phyloP scores from a whole-genome alignment of 1,140 invertebrate species.

The Drosophila grimshawi region DNA sequence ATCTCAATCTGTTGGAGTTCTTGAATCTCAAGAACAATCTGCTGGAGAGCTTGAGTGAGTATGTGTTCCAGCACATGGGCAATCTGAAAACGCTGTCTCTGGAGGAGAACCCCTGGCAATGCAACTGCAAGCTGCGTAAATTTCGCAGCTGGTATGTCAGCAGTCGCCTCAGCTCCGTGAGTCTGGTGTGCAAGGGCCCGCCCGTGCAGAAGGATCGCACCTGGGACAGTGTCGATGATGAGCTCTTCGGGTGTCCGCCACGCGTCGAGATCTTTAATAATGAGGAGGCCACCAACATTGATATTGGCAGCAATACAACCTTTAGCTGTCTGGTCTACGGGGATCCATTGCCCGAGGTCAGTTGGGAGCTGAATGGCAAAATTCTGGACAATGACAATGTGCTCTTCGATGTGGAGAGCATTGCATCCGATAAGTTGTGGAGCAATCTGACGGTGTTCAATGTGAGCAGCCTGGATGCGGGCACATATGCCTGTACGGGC shows the following conservation, averaged over 20 bases:
- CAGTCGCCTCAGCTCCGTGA: conserved; percentile 88
- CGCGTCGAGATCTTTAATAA: conserved; percentile 86
- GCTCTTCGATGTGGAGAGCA: conserved; percentile 77
- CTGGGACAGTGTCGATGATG: conserved; percentile 88
- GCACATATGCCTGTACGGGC: conserved; percentile 92
- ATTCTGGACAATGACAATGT: conserved; percentile 85
- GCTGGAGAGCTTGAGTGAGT: conserved; percentile 88
- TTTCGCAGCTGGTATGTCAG: conserved; percentile 92
- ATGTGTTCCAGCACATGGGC: conserved; percentile 88
- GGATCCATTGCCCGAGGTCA: conserved; percentile 92
- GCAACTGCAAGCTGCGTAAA: conserved; percentile 92
- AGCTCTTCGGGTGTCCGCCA: conserved; percentile 91
- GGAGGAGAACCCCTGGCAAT: conserved; percentile 95
- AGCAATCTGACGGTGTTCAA: conserved; percentile 90
- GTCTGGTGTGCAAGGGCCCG: conserved; percentile 88
- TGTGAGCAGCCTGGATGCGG: conserved; percentile 90
- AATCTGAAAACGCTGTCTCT: conserved; percentile 91
- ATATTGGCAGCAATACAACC: conserved; percentile 90
- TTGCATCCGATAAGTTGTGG: conserved; percentile 85
- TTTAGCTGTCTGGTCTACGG: conserved; percentile 92
- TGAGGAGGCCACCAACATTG: conserved; percentile 88
- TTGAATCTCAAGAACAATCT: conserved; percentile 89
- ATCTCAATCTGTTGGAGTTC: conserved; percentile 88
- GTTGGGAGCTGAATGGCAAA: conserved; percentile 92
- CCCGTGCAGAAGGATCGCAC: conserved; percentile 86